These are phyloP conservation scores for Drosophila niveifrons DNA, from an alignment of 2,888 invertebrate genomes.

Conservation along the genomic window DNA sequence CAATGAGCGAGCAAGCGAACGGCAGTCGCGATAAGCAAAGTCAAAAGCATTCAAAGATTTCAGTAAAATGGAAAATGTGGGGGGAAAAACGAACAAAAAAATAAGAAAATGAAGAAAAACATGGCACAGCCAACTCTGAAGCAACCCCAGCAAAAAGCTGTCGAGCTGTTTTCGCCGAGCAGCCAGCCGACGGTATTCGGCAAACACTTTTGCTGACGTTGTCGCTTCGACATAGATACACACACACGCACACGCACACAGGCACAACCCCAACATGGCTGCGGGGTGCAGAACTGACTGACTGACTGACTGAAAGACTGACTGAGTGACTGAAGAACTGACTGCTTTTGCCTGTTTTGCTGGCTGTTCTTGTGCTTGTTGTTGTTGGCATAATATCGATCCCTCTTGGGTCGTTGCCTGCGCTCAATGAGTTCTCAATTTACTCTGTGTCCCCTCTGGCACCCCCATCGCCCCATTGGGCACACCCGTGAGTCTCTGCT, in stretches of 20 bases:
- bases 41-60: constrained; percentile 77
- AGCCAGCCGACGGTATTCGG: constrained; percentile 48
- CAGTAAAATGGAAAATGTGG: constrained; percentile 51
- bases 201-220: constrained; percentile 79
- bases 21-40: constrained; percentile 74
- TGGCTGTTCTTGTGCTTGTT: constrained; percentile 36
- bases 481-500: constrained; percentile 19
- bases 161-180: constrained; percentile 29
- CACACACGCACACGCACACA: constrained; percentile 29
- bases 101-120: constrained; percentile 38
- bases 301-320: background rate
- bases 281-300: background rate
- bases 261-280: constrained; percentile 41
- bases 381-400: constrained; percentile 75
- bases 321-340: background rate
- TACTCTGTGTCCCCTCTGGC: constrained; percentile 37
- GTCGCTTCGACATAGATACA: constrained; percentile 42
- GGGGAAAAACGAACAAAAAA: constrained; percentile 27
- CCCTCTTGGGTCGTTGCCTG: constrained; percentile 79
- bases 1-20: constrained; percentile 34
- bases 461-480: background rate
- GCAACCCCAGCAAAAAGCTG: constrained; percentile 54
- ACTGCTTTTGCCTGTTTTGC: constrained; percentile 10
- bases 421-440: constrained; percentile 80
- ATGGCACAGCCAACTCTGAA: constrained; percentile 36